These are phyloP conservation scores for Micromys minutus DNA, from an alignment of 2,113 vertebrate genomes.

Conservation along the genomic window DNA sequence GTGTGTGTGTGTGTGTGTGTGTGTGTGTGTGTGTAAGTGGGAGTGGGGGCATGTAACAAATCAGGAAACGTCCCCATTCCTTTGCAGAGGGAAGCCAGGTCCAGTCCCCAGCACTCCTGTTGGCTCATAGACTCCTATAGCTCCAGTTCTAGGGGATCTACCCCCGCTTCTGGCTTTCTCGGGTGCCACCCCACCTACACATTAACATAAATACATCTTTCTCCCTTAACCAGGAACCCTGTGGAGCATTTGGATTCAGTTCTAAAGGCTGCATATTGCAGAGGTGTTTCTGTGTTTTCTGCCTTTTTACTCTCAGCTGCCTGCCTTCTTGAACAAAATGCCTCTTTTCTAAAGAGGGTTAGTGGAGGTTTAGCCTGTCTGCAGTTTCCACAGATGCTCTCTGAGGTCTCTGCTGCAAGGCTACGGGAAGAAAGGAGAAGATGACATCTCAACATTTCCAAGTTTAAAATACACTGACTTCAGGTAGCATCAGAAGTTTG, in stretches of 20 bases:
- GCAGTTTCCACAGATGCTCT: background rate
- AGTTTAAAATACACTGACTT: constrained; percentile 17
- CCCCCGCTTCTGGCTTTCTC: background rate
- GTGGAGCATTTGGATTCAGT: background rate
- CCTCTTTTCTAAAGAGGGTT: background rate
- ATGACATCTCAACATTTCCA: background rate
- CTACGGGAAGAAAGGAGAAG: background rate
- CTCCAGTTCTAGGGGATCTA: background rate
- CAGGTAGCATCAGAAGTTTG: background rate
- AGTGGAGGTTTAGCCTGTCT: background rate
- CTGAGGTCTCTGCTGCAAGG: background rate
- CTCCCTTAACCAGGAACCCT: background rate
- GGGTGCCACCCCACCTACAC: background rate
- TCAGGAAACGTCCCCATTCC: background rate
- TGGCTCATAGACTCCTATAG: background rate
- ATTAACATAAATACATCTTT: background rate
- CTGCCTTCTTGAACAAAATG: background rate
- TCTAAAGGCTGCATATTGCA: constrained; percentile 27
- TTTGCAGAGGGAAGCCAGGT: background rate
- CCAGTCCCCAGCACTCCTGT: background rate
- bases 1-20: too few relatives aligned
- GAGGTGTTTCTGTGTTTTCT: background rate
- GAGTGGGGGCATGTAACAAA: background rate
- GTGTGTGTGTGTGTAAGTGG: background rate
- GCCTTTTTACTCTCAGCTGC: background rate